Evolutionary conservation across 92 coral and sea anemone genomes (phyloP).

Genomic region (Montipora capitata): DNA sequence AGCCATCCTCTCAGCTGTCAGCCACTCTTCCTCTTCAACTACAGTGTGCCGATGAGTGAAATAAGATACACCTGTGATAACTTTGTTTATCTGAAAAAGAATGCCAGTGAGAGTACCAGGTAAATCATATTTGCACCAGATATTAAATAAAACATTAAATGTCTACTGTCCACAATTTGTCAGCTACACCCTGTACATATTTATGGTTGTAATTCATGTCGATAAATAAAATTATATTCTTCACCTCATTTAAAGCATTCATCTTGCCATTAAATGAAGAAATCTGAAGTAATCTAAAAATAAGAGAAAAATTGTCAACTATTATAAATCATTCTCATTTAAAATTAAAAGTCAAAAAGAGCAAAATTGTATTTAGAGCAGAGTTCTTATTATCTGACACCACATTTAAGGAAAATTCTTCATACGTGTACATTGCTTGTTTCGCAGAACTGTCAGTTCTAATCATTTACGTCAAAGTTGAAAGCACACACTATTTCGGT

Average conservation of each 20-base stretch:
- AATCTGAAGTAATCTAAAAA: slow-evolving; percentile 89
- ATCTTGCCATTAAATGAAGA: slow-evolving; percentile 99
- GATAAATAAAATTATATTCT: no score
- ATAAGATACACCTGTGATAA: slow-evolving; percentile 98
- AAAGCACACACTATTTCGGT: not conserved
- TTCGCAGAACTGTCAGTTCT: no score
- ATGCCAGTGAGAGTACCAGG: not conserved
- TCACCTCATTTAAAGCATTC: slow-evolving; percentile 99
- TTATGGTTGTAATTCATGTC: no score
- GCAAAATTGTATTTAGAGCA: no score
- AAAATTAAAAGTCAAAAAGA: not conserved
- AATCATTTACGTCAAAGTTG: no score
- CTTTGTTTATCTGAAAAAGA: slow-evolving; percentile 93
- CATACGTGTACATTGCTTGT: no score
- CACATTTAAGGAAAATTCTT: no score
- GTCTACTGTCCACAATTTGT: no score
- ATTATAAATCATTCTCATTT: not conserved
- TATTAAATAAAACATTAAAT: no score
- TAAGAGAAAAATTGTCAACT: not conserved
- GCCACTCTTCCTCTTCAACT: slow-evolving; percentile 96
- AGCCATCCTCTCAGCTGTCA: slow-evolving; percentile 99
- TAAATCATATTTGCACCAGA: not conserved
- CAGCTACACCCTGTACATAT: no score
- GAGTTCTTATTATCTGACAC: no score
- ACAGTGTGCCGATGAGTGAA: slow-evolving; percentile 96